Evolutionary conservation across 2,113 vertebrate genomes (phyloP).

Genomic region (Vicugna pacos): DNA sequence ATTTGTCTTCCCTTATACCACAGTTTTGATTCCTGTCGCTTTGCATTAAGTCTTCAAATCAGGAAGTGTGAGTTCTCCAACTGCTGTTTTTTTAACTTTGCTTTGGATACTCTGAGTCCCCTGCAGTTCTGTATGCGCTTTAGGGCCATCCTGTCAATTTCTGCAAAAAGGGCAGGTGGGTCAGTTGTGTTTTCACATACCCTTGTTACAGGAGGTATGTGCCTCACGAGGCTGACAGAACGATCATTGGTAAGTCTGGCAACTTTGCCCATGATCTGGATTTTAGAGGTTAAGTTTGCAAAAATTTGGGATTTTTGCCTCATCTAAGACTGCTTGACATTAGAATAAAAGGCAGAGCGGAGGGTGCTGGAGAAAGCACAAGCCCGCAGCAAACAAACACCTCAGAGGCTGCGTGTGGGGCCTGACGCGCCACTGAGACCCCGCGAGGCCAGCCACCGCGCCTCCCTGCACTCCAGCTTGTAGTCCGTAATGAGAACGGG

Average conservation of each 20-base stretch:
- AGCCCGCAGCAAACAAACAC: neutral
- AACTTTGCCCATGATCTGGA: neutral
- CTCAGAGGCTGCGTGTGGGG: neutral
- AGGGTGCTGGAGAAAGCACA: neutral
- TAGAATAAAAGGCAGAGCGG: neutral
- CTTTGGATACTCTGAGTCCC: neutral
- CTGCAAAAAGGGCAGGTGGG: neutral
- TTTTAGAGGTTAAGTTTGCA: neutral
- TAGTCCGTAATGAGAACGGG: rapidly evolving
- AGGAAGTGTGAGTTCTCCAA: neutral
- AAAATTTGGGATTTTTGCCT: neutral
- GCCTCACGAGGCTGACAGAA: neutral
- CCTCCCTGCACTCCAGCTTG: neutral
- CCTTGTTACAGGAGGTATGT: neutral
- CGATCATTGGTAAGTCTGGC: neutral
- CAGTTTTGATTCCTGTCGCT: neutral
- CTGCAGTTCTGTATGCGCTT: slow-evolving; percentile 20
- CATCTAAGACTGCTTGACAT: neutral
- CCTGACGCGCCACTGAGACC: neutral
- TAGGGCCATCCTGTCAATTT: neutral
- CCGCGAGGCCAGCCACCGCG: too few relatives aligned
- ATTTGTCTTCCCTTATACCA: neutral
- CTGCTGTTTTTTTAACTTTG: neutral
- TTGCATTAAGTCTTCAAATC: neutral
- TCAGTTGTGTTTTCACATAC: neutral